Evolutionary conservation across 2,888 invertebrate species (phyloP).

Genomic region (Crepidodera aurea): DNA sequence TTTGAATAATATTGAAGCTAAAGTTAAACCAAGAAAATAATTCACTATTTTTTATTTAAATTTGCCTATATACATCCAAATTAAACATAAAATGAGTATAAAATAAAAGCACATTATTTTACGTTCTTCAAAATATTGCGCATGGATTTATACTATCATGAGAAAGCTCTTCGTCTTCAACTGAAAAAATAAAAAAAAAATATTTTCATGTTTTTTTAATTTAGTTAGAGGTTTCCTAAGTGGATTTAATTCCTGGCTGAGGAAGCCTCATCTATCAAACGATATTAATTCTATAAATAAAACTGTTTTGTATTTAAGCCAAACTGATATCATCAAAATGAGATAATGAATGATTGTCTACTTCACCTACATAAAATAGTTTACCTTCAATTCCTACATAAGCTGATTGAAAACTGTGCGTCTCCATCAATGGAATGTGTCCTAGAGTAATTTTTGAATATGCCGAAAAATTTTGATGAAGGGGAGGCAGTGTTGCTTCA

Average conservation of each 20-base stretch:
- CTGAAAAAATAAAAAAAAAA: conserved; percentile 1
- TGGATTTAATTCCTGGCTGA: no score
- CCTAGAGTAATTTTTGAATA: conserved; percentile 3
- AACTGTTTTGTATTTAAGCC: no score
- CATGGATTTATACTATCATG: neutral
- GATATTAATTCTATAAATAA: no score
- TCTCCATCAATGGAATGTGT: conserved; percentile 13
- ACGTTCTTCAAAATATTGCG: neutral
- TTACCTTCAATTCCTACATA: conserved; percentile 9
- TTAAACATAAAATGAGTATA: neutral
- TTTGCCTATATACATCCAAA: neutral
- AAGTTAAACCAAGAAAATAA: neutral
- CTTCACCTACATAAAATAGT: no score
- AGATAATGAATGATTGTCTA: no score
- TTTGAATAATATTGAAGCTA: neutral
- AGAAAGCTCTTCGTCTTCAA: neutral
- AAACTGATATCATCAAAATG: no score
- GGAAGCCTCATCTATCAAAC: no score
- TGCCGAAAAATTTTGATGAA: conserved; percentile 12
- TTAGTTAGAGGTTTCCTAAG: no score
- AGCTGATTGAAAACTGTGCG: neutral
- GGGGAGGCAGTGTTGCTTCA: conserved; percentile 11
- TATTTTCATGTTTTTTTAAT: no score
- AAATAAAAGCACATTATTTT: no score
- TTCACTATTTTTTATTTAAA: neutral